Conservation (phyloP, 2,113 vertebrate genomes). For the Oceanites oceanicus region DNA sequence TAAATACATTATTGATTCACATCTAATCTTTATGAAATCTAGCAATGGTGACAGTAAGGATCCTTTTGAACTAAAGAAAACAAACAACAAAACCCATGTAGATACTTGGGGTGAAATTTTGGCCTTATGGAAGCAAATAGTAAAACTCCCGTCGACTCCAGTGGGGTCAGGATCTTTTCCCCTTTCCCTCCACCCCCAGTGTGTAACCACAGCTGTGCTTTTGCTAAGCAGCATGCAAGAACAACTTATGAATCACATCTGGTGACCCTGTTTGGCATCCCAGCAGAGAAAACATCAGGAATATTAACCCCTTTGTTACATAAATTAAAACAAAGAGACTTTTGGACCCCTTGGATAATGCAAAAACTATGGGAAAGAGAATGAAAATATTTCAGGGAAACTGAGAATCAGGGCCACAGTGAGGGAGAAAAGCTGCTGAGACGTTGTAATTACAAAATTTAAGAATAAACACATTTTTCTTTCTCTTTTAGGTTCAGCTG, state of each 20-base stretch:
- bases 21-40: constrained; percentile 22
- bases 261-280: constrained; percentile 41
- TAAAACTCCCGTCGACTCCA: constrained; percentile 35
- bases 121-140: constrained; percentile 18
- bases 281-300: constrained; percentile 31
- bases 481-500: constrained; percentile 27
- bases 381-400: not conserved
- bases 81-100: not conserved
- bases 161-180: constrained; percentile 53
- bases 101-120: constrained; percentile 38
- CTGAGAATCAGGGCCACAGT: not conserved
- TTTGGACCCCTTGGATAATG: not conserved
- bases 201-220: not conserved
- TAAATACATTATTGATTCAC: constrained; percentile 4
- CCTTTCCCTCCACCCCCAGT: constrained; percentile 49
- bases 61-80: constrained; percentile 44
- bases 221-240: constrained; percentile 6
- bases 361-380: not conserved
- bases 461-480: constrained; percentile 42
- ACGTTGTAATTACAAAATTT: constrained; percentile 14
- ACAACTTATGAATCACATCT: constrained; percentile 35
- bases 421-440: not conserved
- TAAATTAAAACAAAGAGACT: not conserved
- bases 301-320: constrained; percentile 30
- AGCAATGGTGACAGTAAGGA: not conserved